phyloP scores from a whole-genome alignment of 2,888 invertebrate genomes.

The Spisula subtruncata region DNA sequence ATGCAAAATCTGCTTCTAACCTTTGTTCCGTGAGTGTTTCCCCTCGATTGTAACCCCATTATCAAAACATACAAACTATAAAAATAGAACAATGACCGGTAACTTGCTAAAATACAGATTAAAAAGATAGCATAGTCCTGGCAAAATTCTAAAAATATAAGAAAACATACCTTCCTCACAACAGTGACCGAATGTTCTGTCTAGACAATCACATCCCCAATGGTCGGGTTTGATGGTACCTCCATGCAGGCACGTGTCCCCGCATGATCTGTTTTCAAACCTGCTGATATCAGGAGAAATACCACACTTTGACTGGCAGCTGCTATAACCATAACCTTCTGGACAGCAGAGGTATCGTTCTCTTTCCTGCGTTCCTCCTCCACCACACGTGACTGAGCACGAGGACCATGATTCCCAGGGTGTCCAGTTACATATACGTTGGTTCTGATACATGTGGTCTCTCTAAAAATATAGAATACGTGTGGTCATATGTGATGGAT shows the following conservation, averaged over 20 bases:
- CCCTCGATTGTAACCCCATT: too few species aligned
- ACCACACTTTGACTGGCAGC: neutral
- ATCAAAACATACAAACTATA: too few species aligned
- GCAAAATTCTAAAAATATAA: neutral
- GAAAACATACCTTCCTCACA: conserved; percentile 25
- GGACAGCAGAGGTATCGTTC: conserved; percentile 10
- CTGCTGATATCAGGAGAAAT: neutral
- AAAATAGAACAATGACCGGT: too few species aligned
- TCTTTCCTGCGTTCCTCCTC: conserved; percentile 21
- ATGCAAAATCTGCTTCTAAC: too few species aligned
- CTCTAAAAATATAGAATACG: neutral
- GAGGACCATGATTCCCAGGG: conserved; percentile 17
- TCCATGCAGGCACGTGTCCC: conserved; percentile 20
- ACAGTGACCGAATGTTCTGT: conserved; percentile 38
- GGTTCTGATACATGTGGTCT: neutral
- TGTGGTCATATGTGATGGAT: too few species aligned
- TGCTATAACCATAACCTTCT: neutral
- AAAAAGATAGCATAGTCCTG: too few species aligned
- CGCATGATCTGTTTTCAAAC: neutral
- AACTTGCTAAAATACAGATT: too few species aligned
- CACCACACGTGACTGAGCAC: conserved; percentile 22
- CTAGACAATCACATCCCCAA: conserved; percentile 25
- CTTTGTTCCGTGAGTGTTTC: too few species aligned
- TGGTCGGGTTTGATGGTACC: conserved; percentile 18
- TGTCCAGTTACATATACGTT: conserved; percentile 1